Base-by-base conservation (phyloP, 2,888 invertebrate species). In the Rosalia funebris region DNA sequence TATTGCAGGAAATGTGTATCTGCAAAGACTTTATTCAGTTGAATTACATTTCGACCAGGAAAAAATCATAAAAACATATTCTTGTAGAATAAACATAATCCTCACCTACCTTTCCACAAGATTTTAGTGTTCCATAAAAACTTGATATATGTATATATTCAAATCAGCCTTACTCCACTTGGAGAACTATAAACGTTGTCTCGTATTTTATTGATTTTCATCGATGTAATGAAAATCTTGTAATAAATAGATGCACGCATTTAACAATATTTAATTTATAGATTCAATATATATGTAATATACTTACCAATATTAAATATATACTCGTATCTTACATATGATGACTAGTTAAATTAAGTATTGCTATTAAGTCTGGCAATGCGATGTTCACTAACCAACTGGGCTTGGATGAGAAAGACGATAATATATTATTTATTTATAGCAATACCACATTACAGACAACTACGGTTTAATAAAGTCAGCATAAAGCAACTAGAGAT, bases 51-150 rank as follows among this genome's bases (percentile, higher is more conserved):
- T 59, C 37, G 46, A 45, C 42, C 46, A 44, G 48, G 59, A 60
- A 63, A 67, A 68, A 62, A 62, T 60, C 65, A 58, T 70, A 70
- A 70, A n/a, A 66, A 64, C 57, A 63, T 68, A 70, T 66, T 70
- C 63, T 61, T 57, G 47, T 60, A 54, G 59, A 59, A 59, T 63
- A 58, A 67, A 68, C 63, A 65, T 68, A 68, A 71, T 68, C 69
- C 65, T 61, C 68, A 69, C 63, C 65, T 63, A 70, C 68, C 68
- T 70, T 67, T 57, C 60, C 65, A 47, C 60, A 48, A 25, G 58
- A 54, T 62, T 70, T 70, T 70, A 70, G 54, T 61, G 58, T 41
- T 44, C 58, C 60, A 65, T 67, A 70, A 71, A 71, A 53, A 59
- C 52, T 39, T 59, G 62, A 68, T 66, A 62, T 65, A n/a, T n/a